Evolutionary conservation across 2,797 vertebrate species (phyloP).

Genomic region (Sciurus vulgaris): DNA sequence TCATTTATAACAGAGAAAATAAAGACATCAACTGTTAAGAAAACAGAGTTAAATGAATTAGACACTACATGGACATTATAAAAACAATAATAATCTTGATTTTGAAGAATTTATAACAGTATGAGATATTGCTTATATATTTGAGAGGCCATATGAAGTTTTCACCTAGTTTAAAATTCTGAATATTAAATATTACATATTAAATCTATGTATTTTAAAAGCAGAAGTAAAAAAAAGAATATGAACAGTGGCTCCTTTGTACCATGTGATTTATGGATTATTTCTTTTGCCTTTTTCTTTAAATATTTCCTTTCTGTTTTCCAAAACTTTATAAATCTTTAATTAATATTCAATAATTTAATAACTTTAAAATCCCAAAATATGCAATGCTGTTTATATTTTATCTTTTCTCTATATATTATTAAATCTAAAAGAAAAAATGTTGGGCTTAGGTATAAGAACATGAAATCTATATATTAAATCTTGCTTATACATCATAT

Average conservation of each 20-base stretch:
- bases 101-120: not conserved
- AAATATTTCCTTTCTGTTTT: not conserved
- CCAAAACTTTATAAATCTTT: not conserved
- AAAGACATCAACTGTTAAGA: not conserved
- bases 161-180: not conserved
- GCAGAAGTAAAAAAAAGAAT: not conserved
- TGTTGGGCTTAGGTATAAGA: not conserved
- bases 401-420: not conserved
- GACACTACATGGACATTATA: not conserved
- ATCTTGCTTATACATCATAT: not conserved
- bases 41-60: not conserved
- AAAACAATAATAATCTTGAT: not conserved
- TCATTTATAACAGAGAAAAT: not conserved
- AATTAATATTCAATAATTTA: not conserved
- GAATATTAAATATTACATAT: not conserved
- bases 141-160: not conserved
- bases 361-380: not conserved
- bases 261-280: not conserved
- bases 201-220: not conserved
- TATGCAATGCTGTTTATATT: not conserved
- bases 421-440: not conserved
- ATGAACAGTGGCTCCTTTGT: not conserved
- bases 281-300: not conserved
- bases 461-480: not conserved
- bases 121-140: not conserved